Percentiles rank a stretch among this genome's conserved stretches.
Conservation (phyloP, 2,113 vertebrate genomes). For the Chauna torquata region DNA sequence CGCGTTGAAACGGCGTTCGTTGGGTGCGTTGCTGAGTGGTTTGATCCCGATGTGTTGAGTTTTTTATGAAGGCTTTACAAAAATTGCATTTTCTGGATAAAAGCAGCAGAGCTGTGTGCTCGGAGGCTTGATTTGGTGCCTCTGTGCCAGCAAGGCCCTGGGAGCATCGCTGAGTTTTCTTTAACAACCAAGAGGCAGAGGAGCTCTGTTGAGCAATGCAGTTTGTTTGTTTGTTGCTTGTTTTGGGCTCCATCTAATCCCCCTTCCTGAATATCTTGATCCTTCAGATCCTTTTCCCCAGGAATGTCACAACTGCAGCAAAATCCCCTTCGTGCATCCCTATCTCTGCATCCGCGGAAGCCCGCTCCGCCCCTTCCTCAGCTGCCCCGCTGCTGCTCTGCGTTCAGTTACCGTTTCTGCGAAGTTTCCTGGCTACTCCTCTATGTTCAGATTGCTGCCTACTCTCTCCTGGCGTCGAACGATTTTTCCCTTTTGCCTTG, state of each 20-base stretch:
- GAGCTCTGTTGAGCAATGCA: not conserved
- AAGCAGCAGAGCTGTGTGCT: too few species aligned
- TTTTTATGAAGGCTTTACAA: not conserved
- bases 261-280: not conserved
- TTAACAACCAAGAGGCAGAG: too few species aligned
- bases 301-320: not conserved
- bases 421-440: not conserved
- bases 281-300: not conserved
- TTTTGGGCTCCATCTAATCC: not conserved
- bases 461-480: fast-evolving
- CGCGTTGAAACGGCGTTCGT: fast-evolving
- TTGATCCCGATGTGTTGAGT: fast-evolving
- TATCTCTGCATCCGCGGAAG: not conserved
- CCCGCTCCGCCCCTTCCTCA: not conserved
- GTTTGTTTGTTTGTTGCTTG: not conserved
- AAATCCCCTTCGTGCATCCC: not conserved
- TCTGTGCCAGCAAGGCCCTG: not conserved
- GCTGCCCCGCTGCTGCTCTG: not conserved
- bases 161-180: not conserved
- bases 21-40: not conserved
- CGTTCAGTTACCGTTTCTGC: fast-evolving
- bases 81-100: not conserved
- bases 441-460: not conserved
- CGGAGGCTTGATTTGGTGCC: not conserved
- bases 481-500: not conserved